Conservation (phyloP, 2,888 invertebrate species). For the Metacarcinus magister region DNA sequence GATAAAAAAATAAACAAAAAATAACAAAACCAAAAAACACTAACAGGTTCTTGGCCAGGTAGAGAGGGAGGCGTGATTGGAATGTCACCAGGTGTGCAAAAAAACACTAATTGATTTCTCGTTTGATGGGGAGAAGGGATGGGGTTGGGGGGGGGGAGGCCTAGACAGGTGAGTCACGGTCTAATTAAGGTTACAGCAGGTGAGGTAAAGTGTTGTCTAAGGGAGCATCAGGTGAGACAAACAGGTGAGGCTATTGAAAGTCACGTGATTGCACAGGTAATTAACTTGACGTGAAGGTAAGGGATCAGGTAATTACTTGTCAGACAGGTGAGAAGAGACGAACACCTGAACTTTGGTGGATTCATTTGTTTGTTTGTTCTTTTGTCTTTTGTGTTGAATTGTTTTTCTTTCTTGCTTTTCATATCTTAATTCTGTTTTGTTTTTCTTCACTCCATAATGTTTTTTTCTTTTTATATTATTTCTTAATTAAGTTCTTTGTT, state of each 20-base stretch:
- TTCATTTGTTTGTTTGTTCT: too few species aligned
- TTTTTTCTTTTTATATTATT: too few species aligned
- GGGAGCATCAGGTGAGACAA: not conserved
- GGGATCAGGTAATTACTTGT: not conserved
- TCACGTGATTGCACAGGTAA: not conserved
- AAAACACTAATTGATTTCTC: conserved; percentile 14
- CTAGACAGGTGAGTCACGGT: not conserved
- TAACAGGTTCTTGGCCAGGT: not conserved
- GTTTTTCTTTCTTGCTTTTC: too few species aligned
- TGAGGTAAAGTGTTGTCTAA: not conserved
- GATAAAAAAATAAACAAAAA: not conserved
- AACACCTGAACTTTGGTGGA: too few species aligned
- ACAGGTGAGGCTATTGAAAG: not conserved
- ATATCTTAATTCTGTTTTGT: too few species aligned
- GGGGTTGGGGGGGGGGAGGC: not conserved
- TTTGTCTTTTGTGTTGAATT: too few species aligned
- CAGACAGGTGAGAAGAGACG: not conserved
- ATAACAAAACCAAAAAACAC: not conserved
- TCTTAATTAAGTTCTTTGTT: too few species aligned
- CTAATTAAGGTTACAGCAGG: not conserved
- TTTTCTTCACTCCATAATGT: too few species aligned
- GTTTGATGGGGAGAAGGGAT: not conserved
- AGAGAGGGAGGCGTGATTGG: not conserved
- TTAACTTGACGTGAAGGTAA: not conserved
- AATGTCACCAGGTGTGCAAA: not conserved